Conservation (phyloP, 2,888 invertebrate species). For the Salticus scenicus region DNA sequence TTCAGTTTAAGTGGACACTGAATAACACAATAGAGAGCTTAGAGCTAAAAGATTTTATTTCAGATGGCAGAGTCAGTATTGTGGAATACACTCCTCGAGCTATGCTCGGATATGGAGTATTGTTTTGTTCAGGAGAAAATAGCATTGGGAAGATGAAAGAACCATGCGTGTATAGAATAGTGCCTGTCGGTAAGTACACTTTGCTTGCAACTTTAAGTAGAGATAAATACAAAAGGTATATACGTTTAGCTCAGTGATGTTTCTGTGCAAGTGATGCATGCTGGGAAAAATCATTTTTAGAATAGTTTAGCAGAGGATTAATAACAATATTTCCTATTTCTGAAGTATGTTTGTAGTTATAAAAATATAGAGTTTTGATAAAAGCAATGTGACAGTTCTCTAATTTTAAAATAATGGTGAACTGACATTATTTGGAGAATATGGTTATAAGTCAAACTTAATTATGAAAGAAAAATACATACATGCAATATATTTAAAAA, state of each 20-base stretch:
- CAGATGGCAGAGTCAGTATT: constrained; percentile 85
- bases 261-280: constrained; percentile 7
- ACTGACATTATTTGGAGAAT: no score
- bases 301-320: not conserved
- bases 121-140: constrained; percentile 88
- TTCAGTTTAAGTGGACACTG: constrained; percentile 63
- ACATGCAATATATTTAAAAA: no score
- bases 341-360: no score
- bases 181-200: constrained; percentile 85
- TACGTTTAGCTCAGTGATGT: constrained; percentile 28
- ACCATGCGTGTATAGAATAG: constrained; percentile 93
- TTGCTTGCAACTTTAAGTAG: not conserved
- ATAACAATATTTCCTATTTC: no score
- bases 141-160: constrained; percentile 88
- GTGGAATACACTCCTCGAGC: constrained; percentile 92
- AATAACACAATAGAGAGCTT: constrained; percentile 37
- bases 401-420: no score
- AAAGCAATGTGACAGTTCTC: no score
- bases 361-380: no score
- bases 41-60: constrained; percentile 77
- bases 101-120: constrained; percentile 91
- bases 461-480: no score
- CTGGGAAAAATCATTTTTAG: not conserved
- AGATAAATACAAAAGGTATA: not conserved
- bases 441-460: no score